phyloP scores from a whole-genome alignment of 2,888 invertebrate genomes.

The Hirtodrosophila histrioides region DNA sequence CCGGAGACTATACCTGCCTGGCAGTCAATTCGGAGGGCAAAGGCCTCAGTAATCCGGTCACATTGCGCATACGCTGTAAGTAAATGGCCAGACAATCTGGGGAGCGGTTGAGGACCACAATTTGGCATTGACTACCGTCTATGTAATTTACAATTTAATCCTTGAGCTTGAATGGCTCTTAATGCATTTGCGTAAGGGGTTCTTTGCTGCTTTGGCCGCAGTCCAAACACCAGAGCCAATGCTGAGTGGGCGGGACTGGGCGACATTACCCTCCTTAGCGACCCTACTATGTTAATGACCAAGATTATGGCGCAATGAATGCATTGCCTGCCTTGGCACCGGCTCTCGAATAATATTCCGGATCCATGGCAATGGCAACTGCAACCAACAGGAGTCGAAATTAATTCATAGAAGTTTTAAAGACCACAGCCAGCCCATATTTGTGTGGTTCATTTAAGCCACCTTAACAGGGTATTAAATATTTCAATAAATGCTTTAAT shows the following conservation, averaged over 20 bases:
- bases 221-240: constrained; percentile 56
- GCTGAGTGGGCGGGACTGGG: constrained; percentile 36
- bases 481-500: constrained; percentile 67
- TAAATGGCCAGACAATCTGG: constrained; percentile 67
- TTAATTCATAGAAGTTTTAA: constrained; percentile 69
- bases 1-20: constrained; percentile 94
- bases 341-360: constrained; percentile 28
- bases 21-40: constrained; percentile 94
- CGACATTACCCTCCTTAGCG: constrained; percentile 1
- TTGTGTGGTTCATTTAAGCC: constrained; percentile 31
- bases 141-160: constrained; percentile 80
- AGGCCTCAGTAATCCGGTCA: constrained; percentile 90
- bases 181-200: constrained; percentile 62
- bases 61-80: constrained; percentile 89
- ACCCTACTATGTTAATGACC: constrained; percentile 68
- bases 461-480: constrained; percentile 50
- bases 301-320: constrained; percentile 78
- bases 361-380: constrained; percentile 22
- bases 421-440: constrained; percentile 12
- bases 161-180: constrained; percentile 75
- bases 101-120: constrained; percentile 29
- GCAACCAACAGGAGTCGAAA: constrained; percentile 53
- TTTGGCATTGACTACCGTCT: constrained; percentile 70
- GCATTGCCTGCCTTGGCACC: constrained; percentile 69
- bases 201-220: constrained; percentile 54